Evolutionary conservation across 2,113 vertebrate genomes (phyloP), one percentile per base, ranked within the genome.

Genomic region (Dolichotis patagonum): DNA sequence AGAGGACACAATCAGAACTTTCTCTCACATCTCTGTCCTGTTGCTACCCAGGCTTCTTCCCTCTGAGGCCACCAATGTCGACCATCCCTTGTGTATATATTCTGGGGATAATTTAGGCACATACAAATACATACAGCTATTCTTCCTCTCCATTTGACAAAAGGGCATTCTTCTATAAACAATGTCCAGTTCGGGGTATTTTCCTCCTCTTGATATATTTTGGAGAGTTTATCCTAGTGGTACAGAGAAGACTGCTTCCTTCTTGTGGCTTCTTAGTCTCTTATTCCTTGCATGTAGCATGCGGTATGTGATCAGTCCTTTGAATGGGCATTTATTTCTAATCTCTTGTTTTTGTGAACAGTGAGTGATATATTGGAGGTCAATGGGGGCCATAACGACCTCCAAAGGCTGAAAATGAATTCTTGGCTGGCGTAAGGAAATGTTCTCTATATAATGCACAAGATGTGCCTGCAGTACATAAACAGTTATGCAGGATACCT

Each of bases 191-290:
- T 80, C 5, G 62, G 71, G 88, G n/a, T 32, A 81, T 60, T 49
- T 94, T 58, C 38, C 30, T 63, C 62, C 24, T 43, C 71, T 90
- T 35, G 58, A 38, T 82, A 5, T 35, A 80, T 85, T 88, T 69
- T 60, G 52, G 46, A 82, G 32, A 69, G 54, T n/a, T 88, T 43
- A 41, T 43, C 35, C 9, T 24, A 32, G 28, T 1, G 19, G 1
- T 38, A 35, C 1, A 17, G 3, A 90, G 86, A 38, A 58, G 22
- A 46, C 19, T 62, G 32, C 5, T 54, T 69, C 41, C 41, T 28
- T 62, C 82, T 6, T 52, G 49, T 81, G 65, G 7, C 17, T 82
- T 17, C 16, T 12, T 1, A 56, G 62, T 24, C n/a, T 43, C 52
- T 32, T 38, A 28, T 43, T 87, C 38, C 43, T 87, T 73, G 54